Percentiles rank a stretch among this genome's conserved stretches.
Conservation (phyloP, 2,888 invertebrate genomes). For the Macrophya annulata region DNA sequence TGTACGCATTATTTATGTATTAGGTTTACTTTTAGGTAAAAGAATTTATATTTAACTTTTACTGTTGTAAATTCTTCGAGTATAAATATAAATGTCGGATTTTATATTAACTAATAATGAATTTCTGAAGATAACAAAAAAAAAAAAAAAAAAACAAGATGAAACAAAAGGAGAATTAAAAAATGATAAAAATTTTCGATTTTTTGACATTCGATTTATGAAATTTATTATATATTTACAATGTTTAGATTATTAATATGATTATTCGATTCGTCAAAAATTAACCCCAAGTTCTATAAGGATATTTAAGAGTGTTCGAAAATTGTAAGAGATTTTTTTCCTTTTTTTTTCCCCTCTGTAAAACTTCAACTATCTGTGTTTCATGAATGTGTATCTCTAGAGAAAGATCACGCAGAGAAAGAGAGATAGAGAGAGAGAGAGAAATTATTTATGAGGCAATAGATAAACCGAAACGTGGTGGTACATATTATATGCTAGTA, state of each 20-base stretch:
- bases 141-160: too few species aligned
- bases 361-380: neutral
- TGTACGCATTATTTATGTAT: too few species aligned
- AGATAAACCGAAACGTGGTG: neutral
- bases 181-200: too few species aligned
- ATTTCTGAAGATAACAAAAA: too few species aligned
- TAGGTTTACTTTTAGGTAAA: too few species aligned
- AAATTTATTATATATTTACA: neutral
- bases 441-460: neutral
- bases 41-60: too few species aligned
- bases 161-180: too few species aligned
- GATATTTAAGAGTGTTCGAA: neutral
- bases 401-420: neutral
- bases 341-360: neutral
- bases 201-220: too few species aligned
- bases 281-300: neutral
- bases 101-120: too few species aligned
- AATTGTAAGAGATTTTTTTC: neutral
- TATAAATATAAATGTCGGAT: too few species aligned
- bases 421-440: neutral
- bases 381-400: neutral
- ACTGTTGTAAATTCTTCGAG: too few species aligned
- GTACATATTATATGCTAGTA: neutral
- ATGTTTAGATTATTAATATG: neutral
- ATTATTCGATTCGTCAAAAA: neutral